Evolutionary conservation across 2,888 invertebrate species (phyloP).

Genomic region (Phorcus lineatus): DNA sequence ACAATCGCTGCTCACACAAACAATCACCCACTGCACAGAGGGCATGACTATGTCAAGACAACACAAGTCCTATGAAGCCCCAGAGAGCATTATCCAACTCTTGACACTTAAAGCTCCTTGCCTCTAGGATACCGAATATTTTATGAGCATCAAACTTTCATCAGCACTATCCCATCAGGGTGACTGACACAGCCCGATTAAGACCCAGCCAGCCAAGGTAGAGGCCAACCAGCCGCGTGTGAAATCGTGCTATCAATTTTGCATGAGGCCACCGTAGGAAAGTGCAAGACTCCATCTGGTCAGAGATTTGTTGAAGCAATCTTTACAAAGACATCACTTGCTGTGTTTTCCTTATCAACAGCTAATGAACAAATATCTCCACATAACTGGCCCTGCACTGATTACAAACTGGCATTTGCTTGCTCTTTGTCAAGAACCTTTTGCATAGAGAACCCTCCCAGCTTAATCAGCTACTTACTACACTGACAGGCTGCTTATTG

Average conservation of each 20-base stretch:
- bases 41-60: too few species aligned
- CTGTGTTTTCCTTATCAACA: background rate
- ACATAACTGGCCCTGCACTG: background rate
- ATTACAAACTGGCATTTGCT: too few species aligned
- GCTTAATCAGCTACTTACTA: too few species aligned
- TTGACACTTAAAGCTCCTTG: background rate
- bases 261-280: background rate
- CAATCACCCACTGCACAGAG: too few species aligned
- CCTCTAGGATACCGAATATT: background rate
- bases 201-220: too few species aligned
- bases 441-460: too few species aligned
- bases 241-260: background rate
- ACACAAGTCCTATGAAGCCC: too few species aligned
- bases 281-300: background rate
- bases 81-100: too few species aligned
- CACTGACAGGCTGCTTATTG: too few species aligned
- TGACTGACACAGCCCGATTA: too few species aligned
- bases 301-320: background rate
- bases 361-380: conserved; percentile 7
- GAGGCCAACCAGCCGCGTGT: background rate
- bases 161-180: background rate
- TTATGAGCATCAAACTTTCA: background rate
- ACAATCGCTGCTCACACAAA: too few species aligned
- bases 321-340: background rate
- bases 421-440: too few species aligned